Percentiles rank a stretch among this genome's conserved stretches.
Evolutionary conservation across 2,797 vertebrate genomes (phyloP).

Genomic region (Gymnoscopelus microlampas): DNA sequence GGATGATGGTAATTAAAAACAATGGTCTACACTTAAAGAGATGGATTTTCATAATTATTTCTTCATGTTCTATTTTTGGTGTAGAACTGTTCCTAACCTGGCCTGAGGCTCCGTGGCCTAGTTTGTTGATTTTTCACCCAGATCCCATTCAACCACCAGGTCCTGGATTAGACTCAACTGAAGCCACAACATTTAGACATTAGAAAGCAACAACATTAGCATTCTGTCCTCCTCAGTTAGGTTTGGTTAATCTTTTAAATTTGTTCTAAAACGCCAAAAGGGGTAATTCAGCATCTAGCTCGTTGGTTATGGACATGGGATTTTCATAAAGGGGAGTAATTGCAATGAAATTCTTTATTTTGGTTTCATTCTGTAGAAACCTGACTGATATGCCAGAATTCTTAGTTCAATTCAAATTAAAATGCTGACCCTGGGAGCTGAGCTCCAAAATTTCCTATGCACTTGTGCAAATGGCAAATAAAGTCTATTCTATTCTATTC

Average conservation of each 20-base stretch:
- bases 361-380: slow-evolving; percentile 16
- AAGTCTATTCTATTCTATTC: too few species aligned
- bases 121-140: slow-evolving; percentile 70
- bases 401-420: too few species aligned
- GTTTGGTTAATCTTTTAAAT: slow-evolving; percentile 53
- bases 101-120: slow-evolving; percentile 59
- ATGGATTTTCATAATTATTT: slow-evolving; percentile 67
- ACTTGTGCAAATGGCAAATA: too few species aligned
- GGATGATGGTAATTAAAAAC: slow-evolving; percentile 64
- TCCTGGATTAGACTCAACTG: slow-evolving; percentile 63
- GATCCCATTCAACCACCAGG: slow-evolving; percentile 56
- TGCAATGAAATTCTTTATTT: slow-evolving; percentile 26
- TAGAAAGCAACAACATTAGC: slow-evolving; percentile 26
- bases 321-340: slow-evolving; percentile 14
- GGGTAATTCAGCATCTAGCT: slow-evolving; percentile 42
- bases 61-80: slow-evolving; percentile 59
- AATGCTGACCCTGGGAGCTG: too few species aligned
- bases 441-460: too few species aligned
- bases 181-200: slow-evolving; percentile 35
- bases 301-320: slow-evolving; percentile 53
- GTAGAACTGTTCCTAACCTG: slow-evolving; percentile 46
- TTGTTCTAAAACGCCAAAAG: slow-evolving; percentile 51
- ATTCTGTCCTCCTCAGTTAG: slow-evolving; percentile 52
- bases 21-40: slow-evolving; percentile 47
- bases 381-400: too few species aligned